A percentile compares a stretch with the other conserved stretches of the same genome.
These are phyloP conservation scores for Sus scrofa DNA, from an alignment of 2,113 vertebrate species.

Conservation along the genomic window T2T-Sscrofa CM000820.6:74422501-74423000, in stretches of 20 bases:
- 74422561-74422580: conserved; percentile 41
- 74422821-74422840: not conserved
- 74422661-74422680: conserved; percentile 31
- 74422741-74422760: not conserved
- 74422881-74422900: not conserved
- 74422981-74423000: not conserved
- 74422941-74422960: conserved; percentile 18
- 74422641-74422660: conserved; percentile 20
- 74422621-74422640: conserved; percentile 27
- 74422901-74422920: not conserved
- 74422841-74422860: not conserved
- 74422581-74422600: not conserved
- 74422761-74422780: not conserved
- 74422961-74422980: conserved; percentile 43
- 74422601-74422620: conserved; percentile 49
- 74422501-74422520: not conserved
- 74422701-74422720: not conserved
- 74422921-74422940: not conserved
- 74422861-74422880: not conserved
- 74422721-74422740: not conserved
- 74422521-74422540: conserved; percentile 66
- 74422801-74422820: conserved; percentile 6
- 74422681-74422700: not conserved
- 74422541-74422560: conserved; percentile 20
- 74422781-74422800: not conserved